Evolutionary conservation across 2,797 vertebrate genomes (phyloP).

Genomic region (Tauraco hartlaubi): DNA sequence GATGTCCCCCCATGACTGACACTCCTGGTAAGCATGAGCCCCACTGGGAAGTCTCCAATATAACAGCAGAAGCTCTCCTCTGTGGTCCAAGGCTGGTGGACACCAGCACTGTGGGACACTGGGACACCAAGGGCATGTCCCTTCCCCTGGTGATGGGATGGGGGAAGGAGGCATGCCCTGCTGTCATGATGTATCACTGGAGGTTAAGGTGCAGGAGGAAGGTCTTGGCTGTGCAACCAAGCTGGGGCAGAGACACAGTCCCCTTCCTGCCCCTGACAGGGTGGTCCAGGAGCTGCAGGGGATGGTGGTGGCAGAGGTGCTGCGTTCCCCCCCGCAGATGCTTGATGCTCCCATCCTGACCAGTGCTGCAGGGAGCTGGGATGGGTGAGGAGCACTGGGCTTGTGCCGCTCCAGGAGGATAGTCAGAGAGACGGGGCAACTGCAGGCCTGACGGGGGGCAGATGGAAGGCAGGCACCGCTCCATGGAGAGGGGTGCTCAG

Average conservation of each 20-base stretch:
- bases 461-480: accelerated
- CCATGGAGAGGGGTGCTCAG: not conserved
- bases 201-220: not conserved
- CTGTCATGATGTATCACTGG: accelerated
- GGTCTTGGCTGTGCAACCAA: not conserved
- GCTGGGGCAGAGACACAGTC: not conserved
- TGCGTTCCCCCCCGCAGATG: accelerated
- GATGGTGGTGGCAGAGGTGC: not conserved
- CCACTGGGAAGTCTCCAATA: accelerated
- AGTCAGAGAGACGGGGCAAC: not conserved
- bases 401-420: accelerated
- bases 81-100: not conserved
- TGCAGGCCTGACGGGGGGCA: not conserved
- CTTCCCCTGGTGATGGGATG: no score
- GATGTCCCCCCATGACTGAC: no score
- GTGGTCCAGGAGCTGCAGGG: not conserved
- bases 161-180: not conserved
- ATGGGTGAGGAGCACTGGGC: accelerated
- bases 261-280: not conserved
- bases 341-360: not conserved
- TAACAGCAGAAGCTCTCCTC: not conserved
- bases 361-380: not conserved
- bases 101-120: accelerated
- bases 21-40: accelerated
- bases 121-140: not conserved